Conservation (phyloP, 1,140 invertebrate species). For the Diuraphis noxia region DNA sequence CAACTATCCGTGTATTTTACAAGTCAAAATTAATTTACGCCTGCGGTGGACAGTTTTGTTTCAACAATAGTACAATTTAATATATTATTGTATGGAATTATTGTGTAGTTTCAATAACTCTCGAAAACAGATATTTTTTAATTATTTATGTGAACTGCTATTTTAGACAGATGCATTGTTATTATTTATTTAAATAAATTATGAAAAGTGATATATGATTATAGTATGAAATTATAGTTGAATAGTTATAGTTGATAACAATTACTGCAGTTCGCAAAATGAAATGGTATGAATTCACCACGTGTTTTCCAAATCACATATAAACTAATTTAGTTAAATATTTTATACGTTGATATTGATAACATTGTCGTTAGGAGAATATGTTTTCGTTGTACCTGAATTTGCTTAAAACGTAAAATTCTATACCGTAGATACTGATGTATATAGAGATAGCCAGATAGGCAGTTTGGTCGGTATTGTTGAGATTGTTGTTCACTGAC, state of each 20-base stretch:
- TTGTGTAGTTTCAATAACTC: neutral
- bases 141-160: neutral
- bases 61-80: neutral
- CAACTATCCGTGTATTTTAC: neutral
- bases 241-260: neutral
- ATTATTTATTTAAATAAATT: neutral
- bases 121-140: neutral
- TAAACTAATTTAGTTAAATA: too few relatives aligned
- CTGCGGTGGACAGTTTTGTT: neutral
- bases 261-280: neutral
- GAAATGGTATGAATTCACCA: neutral
- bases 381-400: neutral
- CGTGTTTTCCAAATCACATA: neutral
- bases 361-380: neutral
- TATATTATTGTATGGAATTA: neutral
- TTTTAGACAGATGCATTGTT: neutral
- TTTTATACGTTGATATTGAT: neutral
- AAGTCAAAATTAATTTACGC: slow-evolving; percentile 2
- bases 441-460: neutral
- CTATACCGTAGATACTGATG: neutral
- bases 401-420: neutral
- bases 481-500: neutral
- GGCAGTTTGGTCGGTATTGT: neutral
- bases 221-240: neutral
- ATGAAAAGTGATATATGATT: neutral